Conservation (phyloP, 2,888 invertebrate species). For the Sarcophaga variegata region DNA sequence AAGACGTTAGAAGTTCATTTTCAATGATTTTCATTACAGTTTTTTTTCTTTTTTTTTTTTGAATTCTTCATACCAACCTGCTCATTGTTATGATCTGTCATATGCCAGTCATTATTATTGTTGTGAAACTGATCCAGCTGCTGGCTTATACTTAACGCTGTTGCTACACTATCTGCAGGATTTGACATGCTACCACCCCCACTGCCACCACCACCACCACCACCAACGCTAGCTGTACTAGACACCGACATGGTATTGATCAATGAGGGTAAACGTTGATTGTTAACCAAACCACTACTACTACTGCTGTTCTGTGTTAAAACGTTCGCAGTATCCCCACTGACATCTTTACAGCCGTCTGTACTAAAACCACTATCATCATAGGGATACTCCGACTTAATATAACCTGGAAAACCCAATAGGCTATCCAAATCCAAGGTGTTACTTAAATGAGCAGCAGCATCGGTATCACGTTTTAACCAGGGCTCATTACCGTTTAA, state of each 20-base stretch:
- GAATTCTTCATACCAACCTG: constrained; percentile 72
- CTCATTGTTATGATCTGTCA: constrained; percentile 88
- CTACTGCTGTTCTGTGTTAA: constrained; percentile 67
- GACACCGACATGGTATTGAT: constrained; percentile 78
- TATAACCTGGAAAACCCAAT: constrained; percentile 87
- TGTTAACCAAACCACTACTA: constrained; percentile 61
- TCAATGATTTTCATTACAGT: too few relatives aligned
- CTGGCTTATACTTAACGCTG: constrained; percentile 76
- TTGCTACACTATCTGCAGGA: constrained; percentile 56
- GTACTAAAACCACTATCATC: constrained; percentile 90
- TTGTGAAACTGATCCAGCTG: constrained; percentile 85
- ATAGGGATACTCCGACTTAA: constrained; percentile 89
- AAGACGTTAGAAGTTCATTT: neutral
- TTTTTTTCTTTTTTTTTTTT: neutral
- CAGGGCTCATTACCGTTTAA: constrained; percentile 89
- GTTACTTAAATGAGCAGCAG: constrained; percentile 82
- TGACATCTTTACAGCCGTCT: constrained; percentile 81
- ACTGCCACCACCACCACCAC: constrained; percentile 59
- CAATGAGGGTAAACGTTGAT: constrained; percentile 77
- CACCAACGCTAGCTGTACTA: constrained; percentile 45
- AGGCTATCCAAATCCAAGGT: constrained; percentile 90
- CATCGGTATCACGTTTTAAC: constrained; percentile 85
- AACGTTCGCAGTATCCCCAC: constrained; percentile 68
- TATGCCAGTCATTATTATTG: constrained; percentile 92
- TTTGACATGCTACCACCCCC: constrained; percentile 63